Conservation (phyloP, 2,888 invertebrate genomes). For the Pristionchus arcanus region DNA sequence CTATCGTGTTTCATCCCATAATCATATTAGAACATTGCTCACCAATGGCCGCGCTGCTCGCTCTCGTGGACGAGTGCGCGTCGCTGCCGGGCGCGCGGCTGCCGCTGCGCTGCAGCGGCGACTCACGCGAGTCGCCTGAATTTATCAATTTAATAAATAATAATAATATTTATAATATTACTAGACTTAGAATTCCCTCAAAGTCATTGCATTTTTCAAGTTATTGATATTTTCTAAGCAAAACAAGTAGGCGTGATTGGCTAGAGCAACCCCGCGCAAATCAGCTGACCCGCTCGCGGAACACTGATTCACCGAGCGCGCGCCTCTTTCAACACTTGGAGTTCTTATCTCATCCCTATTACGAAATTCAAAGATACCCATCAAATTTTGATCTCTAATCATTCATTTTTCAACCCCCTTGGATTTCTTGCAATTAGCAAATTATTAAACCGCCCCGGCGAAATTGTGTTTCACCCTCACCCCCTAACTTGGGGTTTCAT, state of each 20-base stretch:
- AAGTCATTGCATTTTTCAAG: background rate
- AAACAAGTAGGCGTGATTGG: background rate
- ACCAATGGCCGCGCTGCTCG: constrained; percentile 39
- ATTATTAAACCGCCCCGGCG: too few relatives aligned
- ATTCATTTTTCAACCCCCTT: background rate
- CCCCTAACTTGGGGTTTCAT: too few relatives aligned
- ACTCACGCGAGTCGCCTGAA: constrained; percentile 31
- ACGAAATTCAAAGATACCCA: background rate
- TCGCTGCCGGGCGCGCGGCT: constrained; percentile 49
- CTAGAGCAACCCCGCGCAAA: background rate
- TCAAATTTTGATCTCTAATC: background rate
- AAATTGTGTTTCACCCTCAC: too few relatives aligned
- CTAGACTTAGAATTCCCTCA: background rate
- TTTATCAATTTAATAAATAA: background rate
- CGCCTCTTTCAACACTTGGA: background rate
- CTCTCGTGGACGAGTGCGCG: background rate
- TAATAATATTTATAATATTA: background rate
- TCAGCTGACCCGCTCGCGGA: background rate
- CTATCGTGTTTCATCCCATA: background rate
- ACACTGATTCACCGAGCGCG: background rate
- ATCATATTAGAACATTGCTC: background rate
- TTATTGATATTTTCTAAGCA: background rate
- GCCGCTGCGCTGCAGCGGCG: constrained; percentile 44
- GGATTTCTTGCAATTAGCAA: too few relatives aligned
- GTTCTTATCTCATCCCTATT: background rate